Percentiles rank a stretch among this genome's conserved stretches.
Conservation (phyloP, 2,888 invertebrate genomes). For the Acheta domesticus region DNA sequence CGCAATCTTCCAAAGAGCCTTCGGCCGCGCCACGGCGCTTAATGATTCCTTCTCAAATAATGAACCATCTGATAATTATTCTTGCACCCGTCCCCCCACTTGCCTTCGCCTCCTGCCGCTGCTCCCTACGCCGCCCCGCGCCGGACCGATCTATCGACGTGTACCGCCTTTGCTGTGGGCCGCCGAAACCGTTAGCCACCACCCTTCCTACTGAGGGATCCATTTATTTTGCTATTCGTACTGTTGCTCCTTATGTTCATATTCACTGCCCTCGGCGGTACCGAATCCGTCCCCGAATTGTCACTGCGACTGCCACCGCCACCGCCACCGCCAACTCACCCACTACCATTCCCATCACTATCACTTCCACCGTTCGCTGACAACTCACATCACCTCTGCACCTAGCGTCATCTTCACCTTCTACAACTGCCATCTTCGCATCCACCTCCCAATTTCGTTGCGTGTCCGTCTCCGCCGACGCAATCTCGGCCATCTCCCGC, state of each 20-base stretch:
- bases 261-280: too few relatives aligned
- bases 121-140: too few relatives aligned
- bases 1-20: too few relatives aligned
- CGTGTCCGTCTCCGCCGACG: not conserved
- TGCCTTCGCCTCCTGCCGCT: not conserved
- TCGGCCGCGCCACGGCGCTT: not conserved
- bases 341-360: not conserved
- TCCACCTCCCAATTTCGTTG: not conserved
- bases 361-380: not conserved
- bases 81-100: not conserved
- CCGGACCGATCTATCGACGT: too few relatives aligned
- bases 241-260: too few relatives aligned
- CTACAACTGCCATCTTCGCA: not conserved
- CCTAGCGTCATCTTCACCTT: not conserved
- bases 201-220: too few relatives aligned
- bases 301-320: not conserved
- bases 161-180: too few relatives aligned
- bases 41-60: not conserved
- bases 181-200: too few relatives aligned
- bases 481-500: not conserved
- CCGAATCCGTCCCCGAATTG: not conserved
- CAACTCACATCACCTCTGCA: not conserved
- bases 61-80: slow-evolving; percentile 12
- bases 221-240: too few relatives aligned
- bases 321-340: not conserved